phyloP scores from a whole-genome alignment of 2,888 invertebrate genomes.

The Clivina fossor region DNA sequence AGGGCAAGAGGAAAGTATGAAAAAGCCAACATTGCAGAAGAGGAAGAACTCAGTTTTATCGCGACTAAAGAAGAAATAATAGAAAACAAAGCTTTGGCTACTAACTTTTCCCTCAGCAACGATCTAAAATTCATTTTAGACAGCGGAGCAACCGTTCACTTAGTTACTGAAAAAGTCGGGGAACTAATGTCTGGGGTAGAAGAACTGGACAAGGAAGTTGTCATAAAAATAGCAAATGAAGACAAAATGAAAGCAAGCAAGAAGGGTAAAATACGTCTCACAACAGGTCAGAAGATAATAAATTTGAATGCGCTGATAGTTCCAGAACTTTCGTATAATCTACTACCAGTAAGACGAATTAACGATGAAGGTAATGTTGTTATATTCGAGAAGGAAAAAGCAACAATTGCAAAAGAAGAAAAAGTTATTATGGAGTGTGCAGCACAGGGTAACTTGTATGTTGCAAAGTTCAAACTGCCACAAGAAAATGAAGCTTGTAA shows the following conservation, averaged over 20 bases:
- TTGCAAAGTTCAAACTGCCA: constrained; percentile 1
- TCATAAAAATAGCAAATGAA: constrained; percentile 1
- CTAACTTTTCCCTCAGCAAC: background rate
- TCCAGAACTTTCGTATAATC: background rate
- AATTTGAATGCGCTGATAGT: too few relatives aligned
- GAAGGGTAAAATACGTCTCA: too few relatives aligned
- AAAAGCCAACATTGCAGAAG: background rate
- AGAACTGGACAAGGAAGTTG: background rate
- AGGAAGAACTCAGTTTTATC: too few relatives aligned
- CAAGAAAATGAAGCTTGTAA: background rate
- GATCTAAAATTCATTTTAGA: background rate
- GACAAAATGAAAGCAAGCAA: too few relatives aligned
- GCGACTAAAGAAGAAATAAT: background rate
- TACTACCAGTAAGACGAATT: background rate
- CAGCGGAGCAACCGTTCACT: background rate
- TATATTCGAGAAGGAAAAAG: background rate
- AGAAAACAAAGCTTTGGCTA: background rate
- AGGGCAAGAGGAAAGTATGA: background rate
- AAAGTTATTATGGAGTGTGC: background rate
- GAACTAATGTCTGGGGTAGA: background rate
- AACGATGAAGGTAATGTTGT: background rate
- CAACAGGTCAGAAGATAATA: too few relatives aligned
- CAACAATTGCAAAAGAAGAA: background rate
- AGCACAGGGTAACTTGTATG: background rate
- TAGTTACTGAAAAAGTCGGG: background rate